Evolutionary conservation across 2,888 invertebrate species (phyloP), one percentile per base, ranked within the genome.

Genomic region (Pogonocherus hispidulus): DNA sequence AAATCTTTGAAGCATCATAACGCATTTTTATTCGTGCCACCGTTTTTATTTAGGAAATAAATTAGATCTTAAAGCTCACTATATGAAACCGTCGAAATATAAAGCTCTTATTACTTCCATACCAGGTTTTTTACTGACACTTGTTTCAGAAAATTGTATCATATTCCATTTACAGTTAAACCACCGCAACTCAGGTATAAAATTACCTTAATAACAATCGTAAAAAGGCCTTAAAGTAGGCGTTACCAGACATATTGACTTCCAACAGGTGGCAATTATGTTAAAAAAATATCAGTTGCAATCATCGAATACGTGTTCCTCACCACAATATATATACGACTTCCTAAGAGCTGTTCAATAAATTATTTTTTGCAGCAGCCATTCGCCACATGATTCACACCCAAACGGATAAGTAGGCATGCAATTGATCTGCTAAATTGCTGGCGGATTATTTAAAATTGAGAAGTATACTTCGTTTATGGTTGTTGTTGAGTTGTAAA

Each of bases 361-460:
- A 59, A 22, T 37, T n/a, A 27, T 3, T 59, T 46, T 19, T 22
- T 18, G 16, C 11, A 55, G 37, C 9, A 20, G 11, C 19, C 22
- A 41, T 41, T 55, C 23, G 16, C 44, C 14, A 27, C 44, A 57
- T 60, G 37, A 60, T 60, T 60, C 49, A 60, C 49, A 60, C 63
- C 63, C 35, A 59, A 49, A 47, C 37, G 49, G 59, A 66, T 49
- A 44, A 22, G 44, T 19, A 20, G 60, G 60, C 65, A 56, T 57
- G 57, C 49, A 52, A 11, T 19, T 11, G 22, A 56, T 41, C 49
- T 51, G n/a, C 70, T 52, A 55, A 63, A 64, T 67, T 54, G 59
- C 62, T 37, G 65, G n/a, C 51, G 60, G 57, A 70, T 70, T 70
- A 70, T 67, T 67, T 55, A 4, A 41, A 41, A 41, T 9, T 41